A percentile compares a stretch with the other conserved stretches of the same genome.
Evolutionary conservation across 1,140 invertebrate genomes (phyloP).

Genomic region (Trissolcus basalis): DNA sequence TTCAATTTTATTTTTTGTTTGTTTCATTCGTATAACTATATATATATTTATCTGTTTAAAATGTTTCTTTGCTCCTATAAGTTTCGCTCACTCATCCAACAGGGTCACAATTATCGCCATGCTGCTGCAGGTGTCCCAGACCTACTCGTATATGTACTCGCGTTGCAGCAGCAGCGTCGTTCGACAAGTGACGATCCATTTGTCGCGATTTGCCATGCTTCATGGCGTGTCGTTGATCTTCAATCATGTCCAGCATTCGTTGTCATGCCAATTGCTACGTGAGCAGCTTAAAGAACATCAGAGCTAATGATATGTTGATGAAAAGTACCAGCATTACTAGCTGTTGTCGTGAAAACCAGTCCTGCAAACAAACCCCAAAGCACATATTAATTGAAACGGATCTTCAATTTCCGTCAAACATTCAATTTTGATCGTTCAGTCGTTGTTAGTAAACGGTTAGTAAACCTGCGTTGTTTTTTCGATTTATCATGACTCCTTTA

Average conservation of each 20-base stretch:
- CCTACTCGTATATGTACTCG: slow-evolving; percentile 22
- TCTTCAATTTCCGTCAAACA: too few species aligned
- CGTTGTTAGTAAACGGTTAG: too few species aligned
- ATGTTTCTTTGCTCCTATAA: not conserved
- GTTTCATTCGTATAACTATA: not conserved
- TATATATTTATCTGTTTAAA: not conserved
- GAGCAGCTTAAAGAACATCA: slow-evolving; percentile 97
- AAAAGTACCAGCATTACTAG: slow-evolving; percentile 96
- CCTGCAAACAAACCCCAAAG: slow-evolving; percentile 80
- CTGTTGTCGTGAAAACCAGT: slow-evolving; percentile 98
- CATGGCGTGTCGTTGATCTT: slow-evolving; percentile 53
- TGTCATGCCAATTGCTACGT: slow-evolving; percentile 82
- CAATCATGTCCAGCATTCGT: slow-evolving; percentile 69
- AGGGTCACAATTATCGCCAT: slow-evolving; percentile 13
- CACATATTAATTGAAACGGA: too few species aligned
- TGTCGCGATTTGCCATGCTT: slow-evolving; percentile 48
- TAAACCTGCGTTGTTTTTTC: too few species aligned
- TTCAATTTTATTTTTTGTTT: not conserved
- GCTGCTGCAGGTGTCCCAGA: slow-evolving; percentile 20
- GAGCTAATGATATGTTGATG: slow-evolving; percentile 96
- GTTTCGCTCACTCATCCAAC: slow-evolving; percentile 20
- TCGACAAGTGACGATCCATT: slow-evolving; percentile 60
- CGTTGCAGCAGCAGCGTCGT: slow-evolving; percentile 55
- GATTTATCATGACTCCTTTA: too few species aligned
- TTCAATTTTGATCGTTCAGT: too few species aligned